Evolutionary conservation across 2,113 vertebrate genomes (phyloP).

Genomic region (Chaetodon trifascialis): DNA sequence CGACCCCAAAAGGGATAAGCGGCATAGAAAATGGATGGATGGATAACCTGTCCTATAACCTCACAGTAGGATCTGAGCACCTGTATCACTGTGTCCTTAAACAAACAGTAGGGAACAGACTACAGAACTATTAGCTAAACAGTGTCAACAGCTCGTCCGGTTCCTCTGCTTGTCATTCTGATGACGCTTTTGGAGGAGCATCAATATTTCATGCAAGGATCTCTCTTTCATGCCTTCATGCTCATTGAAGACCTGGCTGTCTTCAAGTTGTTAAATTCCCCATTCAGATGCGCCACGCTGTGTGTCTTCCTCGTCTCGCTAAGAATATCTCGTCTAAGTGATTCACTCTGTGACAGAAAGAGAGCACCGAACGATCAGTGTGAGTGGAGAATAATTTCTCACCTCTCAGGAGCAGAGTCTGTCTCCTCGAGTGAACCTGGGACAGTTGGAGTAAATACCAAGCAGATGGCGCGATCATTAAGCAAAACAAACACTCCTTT

Average conservation of each 20-base stretch:
- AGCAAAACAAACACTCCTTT: constrained; percentile 71
- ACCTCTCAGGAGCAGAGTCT: constrained; percentile 50
- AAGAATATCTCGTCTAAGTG: constrained; percentile 64
- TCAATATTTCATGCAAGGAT: constrained; percentile 47
- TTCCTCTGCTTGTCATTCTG: constrained; percentile 21
- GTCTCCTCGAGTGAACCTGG: constrained; percentile 49
- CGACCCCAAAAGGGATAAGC: too few relatives aligned
- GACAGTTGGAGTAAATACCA: constrained; percentile 61
- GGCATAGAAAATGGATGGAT: too few relatives aligned
- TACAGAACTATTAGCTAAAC: constrained; percentile 19
- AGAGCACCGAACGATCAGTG: constrained; percentile 36
- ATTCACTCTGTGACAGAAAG: constrained; percentile 58
- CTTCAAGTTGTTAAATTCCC: constrained; percentile 48
- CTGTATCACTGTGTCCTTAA: neutral
- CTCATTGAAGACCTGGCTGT: constrained; percentile 31
- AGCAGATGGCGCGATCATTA: constrained; percentile 73
- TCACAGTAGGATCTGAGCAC: constrained; percentile 8
- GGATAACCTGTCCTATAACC: constrained; percentile 7
- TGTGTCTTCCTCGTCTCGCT: constrained; percentile 31
- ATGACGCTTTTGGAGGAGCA: constrained; percentile 37
- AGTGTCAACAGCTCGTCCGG: neutral
- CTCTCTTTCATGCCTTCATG: constrained; percentile 34
- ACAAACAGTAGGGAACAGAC: neutral
- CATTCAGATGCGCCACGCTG: constrained; percentile 33
- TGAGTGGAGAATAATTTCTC: constrained; percentile 51